phyloP scores from a whole-genome alignment of 2,797 vertebrate species.

The Mycteria americana region DNA sequence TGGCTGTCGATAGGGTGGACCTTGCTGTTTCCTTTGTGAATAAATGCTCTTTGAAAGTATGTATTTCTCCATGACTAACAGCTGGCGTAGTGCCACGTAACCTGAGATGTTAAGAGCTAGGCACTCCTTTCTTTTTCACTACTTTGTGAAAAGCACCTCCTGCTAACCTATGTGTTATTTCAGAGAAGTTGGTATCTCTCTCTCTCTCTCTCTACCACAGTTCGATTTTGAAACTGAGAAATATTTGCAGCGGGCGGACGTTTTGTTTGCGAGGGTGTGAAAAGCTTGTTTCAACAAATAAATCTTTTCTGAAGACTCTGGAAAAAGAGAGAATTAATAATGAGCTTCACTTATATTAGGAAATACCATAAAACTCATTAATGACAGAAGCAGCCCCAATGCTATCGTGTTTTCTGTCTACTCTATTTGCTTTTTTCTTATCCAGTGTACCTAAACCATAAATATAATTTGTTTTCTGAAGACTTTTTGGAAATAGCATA shows the following conservation, averaged over 20 bases:
- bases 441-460: not conserved
- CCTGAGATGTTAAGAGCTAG: not conserved
- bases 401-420: not conserved
- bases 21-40: not conserved
- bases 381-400: not conserved
- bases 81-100: not conserved
- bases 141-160: not conserved
- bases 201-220: not conserved
- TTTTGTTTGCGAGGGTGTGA: rapidly evolving
- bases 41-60: not conserved
- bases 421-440: not conserved
- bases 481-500: not conserved
- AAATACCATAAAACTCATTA: not conserved
- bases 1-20: not conserved
- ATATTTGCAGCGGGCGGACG: not conserved
- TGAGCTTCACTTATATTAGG: not conserved
- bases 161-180: not conserved
- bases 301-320: not conserved
- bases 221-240: not conserved
- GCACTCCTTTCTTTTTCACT: not conserved
- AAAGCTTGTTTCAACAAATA: not conserved
- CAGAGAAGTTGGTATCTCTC: too few relatives aligned
- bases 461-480: not conserved
- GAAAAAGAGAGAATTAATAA: not conserved
- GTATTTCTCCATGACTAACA: not conserved